Evolutionary conservation across 64 coral and sea anemone species (phyloP).

Genomic region (Catalaphyllia jardinei): DNA sequence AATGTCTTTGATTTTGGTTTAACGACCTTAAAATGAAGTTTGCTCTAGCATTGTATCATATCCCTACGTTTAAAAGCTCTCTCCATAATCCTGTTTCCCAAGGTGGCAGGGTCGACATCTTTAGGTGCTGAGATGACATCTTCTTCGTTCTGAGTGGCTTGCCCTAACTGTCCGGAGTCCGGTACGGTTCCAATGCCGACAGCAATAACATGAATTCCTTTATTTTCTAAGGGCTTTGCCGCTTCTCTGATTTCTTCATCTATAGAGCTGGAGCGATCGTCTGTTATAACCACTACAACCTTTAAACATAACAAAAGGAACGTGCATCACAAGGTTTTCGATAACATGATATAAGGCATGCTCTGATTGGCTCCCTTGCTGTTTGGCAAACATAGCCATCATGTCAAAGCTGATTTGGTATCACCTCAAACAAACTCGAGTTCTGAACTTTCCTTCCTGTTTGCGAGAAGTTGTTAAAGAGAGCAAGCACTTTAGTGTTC

Average conservation of each 20-base stretch:
- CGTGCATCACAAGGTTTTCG: no score
- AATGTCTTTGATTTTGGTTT: no score
- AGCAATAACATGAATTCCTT: constrained; percentile 68
- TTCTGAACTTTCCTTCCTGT: no score
- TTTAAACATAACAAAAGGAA: neutral
- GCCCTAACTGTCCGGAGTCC: constrained; percentile 42
- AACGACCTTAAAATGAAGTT: no score
- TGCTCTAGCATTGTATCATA: neutral
- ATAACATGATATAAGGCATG: neutral
- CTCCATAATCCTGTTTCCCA: constrained; percentile 54
- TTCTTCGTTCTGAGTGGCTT: constrained; percentile 36
- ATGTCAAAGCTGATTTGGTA: no score
- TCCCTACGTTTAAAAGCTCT: constrained; percentile 51
- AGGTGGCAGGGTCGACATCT: constrained; percentile 36
- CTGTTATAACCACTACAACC: constrained; percentile 70
- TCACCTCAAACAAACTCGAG: no score
- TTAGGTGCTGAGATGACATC: constrained; percentile 51
- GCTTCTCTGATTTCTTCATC: constrained; percentile 47
- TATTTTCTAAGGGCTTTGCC: constrained; percentile 36
- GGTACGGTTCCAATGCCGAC: constrained; percentile 63
- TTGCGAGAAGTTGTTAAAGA: no score
- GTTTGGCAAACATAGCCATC: no score
- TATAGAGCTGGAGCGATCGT: constrained; percentile 62
- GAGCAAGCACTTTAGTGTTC: no score
- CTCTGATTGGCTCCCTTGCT: neutral